These are phyloP conservation scores for Catostomus latipinnis DNA, from an alignment of 2,797 vertebrate genomes.

Conservation along the genomic window DNA sequence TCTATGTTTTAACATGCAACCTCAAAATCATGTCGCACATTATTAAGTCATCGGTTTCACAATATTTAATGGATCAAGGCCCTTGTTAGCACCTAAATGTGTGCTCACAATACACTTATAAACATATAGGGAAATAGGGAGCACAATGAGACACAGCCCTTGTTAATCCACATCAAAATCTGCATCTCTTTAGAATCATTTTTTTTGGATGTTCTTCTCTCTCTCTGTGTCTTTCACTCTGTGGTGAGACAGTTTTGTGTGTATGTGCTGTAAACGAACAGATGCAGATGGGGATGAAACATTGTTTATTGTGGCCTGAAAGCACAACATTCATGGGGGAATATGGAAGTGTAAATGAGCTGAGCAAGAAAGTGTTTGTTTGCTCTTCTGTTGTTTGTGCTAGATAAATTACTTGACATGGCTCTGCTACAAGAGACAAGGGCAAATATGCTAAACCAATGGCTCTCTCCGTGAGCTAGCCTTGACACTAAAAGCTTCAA, in stretches of 20 bases:
- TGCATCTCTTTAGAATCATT: constrained; percentile 17
- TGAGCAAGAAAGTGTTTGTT: constrained; percentile 55
- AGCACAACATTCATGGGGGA: constrained; percentile 67
- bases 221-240: not conserved
- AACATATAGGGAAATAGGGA: too few species aligned
- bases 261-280: constrained; percentile 66
- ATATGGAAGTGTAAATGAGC: constrained; percentile 76
- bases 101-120: too few species aligned
- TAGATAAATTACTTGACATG: constrained; percentile 79
- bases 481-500: constrained; percentile 72
- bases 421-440: constrained; percentile 70
- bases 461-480: constrained; percentile 71
- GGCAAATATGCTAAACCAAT: constrained; percentile 77
- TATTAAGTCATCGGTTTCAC: too few species aligned
- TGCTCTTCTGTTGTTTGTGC: constrained; percentile 75
- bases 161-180: constrained; percentile 34
- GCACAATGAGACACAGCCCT: too few species aligned
- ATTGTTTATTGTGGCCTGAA: constrained; percentile 72
- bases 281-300: constrained; percentile 66
- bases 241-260: constrained; percentile 54
- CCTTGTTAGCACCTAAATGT: too few species aligned
- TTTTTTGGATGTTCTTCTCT: constrained; percentile 10
- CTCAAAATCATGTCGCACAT: too few species aligned
- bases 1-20: too few species aligned
- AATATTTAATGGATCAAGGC: too few species aligned